Evolutionary conservation across 92 coral and sea anemone species (phyloP).

Genomic region (Umimayanthus kanabou): DNA sequence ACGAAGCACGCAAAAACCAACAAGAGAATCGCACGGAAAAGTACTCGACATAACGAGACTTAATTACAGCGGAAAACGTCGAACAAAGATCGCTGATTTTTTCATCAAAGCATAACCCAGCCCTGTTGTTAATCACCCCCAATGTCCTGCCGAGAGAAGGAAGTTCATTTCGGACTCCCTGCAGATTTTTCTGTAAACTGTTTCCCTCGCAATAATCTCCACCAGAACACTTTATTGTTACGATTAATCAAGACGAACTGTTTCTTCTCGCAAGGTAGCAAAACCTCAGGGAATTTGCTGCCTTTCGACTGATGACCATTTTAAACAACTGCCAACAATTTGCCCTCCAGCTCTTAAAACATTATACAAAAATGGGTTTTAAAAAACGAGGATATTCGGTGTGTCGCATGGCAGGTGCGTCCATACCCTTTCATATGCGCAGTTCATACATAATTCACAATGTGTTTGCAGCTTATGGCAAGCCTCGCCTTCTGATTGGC

Average conservation of each 20-base stretch:
- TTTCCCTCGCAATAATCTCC: slow-evolving; percentile 24
- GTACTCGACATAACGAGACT: slow-evolving; percentile 17
- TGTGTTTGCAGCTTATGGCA: slow-evolving; percentile 86
- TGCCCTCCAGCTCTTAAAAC: not conserved
- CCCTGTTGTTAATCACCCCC: slow-evolving; percentile 24
- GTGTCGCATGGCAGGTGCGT: slow-evolving; percentile 8
- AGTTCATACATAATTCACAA: slow-evolving; percentile 91
- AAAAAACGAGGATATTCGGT: not conserved
- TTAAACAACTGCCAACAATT: not conserved
- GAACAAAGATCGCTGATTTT: slow-evolving; percentile 30
- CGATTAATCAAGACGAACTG: slow-evolving; percentile 11
- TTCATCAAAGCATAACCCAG: slow-evolving; percentile 28
- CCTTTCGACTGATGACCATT: not conserved
- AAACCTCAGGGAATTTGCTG: not conserved
- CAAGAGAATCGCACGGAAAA: not conserved
- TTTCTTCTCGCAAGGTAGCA: slow-evolving; percentile 7
- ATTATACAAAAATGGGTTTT: not conserved
- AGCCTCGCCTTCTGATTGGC: slow-evolving; percentile 72
- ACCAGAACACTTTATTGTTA: slow-evolving; percentile 27
- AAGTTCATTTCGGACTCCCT: slow-evolving; percentile 32
- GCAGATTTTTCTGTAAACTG: slow-evolving; percentile 27
- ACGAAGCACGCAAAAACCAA: not conserved
- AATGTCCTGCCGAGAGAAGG: slow-evolving; percentile 32
- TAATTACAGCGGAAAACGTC: slow-evolving; percentile 33
- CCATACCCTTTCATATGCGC: slow-evolving; percentile 81